phyloP scores from a whole-genome alignment of 2,113 vertebrate species.

The Zingel zingel region DNA sequence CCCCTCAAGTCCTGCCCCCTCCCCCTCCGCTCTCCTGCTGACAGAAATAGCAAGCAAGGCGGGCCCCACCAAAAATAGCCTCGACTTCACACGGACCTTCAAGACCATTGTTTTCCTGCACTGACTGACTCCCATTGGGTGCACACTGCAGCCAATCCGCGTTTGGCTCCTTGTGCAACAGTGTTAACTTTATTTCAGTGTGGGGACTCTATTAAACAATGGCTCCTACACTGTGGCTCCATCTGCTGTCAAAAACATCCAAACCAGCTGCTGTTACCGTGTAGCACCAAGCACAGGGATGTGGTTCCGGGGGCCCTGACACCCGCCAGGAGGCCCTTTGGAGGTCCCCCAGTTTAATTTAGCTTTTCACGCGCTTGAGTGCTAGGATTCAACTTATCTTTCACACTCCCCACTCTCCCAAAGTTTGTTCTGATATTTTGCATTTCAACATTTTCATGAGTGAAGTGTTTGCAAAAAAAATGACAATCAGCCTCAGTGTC shows the following conservation, averaged over 20 bases:
- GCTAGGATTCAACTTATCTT: not conserved
- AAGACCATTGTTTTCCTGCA: slow-evolving; percentile 75
- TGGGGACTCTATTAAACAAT: slow-evolving; percentile 15
- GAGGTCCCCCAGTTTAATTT: not conserved
- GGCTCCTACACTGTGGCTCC: slow-evolving; percentile 64
- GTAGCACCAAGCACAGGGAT: too few relatives aligned
- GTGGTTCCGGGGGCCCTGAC: not conserved
- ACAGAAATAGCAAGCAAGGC: slow-evolving; percentile 86
- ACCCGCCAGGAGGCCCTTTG: not conserved
- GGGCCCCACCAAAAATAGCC: slow-evolving; percentile 85
- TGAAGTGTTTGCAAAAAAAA: not conserved
- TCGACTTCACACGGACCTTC: slow-evolving; percentile 75
- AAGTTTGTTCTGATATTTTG: not conserved
- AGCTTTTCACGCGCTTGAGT: not conserved
- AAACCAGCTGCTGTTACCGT: not conserved
- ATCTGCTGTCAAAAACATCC: slow-evolving; percentile 65
- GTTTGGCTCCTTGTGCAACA: slow-evolving; percentile 15
- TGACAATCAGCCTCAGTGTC: not conserved
- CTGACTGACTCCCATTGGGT: slow-evolving; percentile 56
- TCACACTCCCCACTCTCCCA: too few relatives aligned
- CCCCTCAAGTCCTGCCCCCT: slow-evolving; percentile 53
- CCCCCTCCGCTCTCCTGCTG: slow-evolving; percentile 63
- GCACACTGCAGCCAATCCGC: slow-evolving; percentile 63
- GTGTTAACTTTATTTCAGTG: slow-evolving; percentile 21
- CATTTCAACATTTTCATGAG: not conserved